These are phyloP conservation scores for Noturus placidus DNA, from an alignment of 2,113 vertebrate genomes.

Conservation along the genomic window DNA sequence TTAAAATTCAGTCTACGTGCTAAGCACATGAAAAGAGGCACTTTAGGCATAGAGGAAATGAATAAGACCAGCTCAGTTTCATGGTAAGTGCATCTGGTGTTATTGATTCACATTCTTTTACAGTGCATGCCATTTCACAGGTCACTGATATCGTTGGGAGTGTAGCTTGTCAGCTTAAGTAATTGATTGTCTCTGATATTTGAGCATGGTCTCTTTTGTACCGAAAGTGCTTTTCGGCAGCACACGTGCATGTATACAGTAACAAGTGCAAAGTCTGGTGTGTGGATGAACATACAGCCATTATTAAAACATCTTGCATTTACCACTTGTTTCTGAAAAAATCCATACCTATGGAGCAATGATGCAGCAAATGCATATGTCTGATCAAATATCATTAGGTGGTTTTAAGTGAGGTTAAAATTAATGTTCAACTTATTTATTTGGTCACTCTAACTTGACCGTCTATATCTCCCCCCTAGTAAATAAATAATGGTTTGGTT, in stretches of 20 bases:
- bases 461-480: not conserved
- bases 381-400: not conserved
- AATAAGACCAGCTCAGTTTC: slow-evolving; percentile 78
- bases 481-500: not conserved
- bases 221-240: slow-evolving; percentile 67
- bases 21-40: slow-evolving; percentile 44
- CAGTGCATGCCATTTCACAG: slow-evolving; percentile 86
- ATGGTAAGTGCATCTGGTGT: slow-evolving; percentile 81
- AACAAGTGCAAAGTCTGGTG: slow-evolving; percentile 21
- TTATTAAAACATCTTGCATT: not conserved
- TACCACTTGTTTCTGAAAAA: not conserved
- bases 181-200: slow-evolving; percentile 86
- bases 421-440: not conserved
- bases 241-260: slow-evolving; percentile 60
- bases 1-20: slow-evolving; percentile 26
- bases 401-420: not conserved
- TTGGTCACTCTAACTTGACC: not conserved
- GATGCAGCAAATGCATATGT: not conserved
- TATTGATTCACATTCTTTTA: slow-evolving; percentile 75
- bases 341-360: not conserved
- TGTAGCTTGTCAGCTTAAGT: slow-evolving; percentile 82
- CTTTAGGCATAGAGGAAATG: slow-evolving; percentile 60
- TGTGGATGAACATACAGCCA: not conserved
- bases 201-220: slow-evolving; percentile 74
- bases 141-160: slow-evolving; percentile 89